Evolutionary conservation across 2,888 invertebrate genomes (phyloP), one percentile per base, ranked within the genome.

Genomic region (Macrophya annulata): DNA sequence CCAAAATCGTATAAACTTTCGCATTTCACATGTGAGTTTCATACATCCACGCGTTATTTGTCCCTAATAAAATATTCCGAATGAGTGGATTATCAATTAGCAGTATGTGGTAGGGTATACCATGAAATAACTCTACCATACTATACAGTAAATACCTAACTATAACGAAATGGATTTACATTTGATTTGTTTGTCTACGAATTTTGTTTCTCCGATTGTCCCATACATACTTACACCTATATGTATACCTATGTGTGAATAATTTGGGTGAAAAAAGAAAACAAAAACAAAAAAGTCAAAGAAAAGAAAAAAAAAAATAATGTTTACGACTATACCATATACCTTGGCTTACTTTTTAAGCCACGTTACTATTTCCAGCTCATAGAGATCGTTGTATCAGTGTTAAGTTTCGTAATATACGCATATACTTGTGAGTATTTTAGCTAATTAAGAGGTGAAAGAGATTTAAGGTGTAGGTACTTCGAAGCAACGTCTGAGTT

Each of bases 391-490:
- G 25, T 77, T 55, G 48, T 15, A 77, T 55, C 77, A 51, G 77
- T 77, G 48, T 77, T 43, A 51, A 55, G 45, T 81, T 40, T 62
- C 81, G 59, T 62, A 59, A 62, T 9, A 9, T 48, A 77, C 10
- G 4, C 51, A 10, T 55, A 40, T 21, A 40, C 15, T n/a, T 48
- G 17, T 45, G 31, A 25, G 68, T 83, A 37, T 83, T 71, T 83
- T 68, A 71, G 83, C 83, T 83, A 83, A 83, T 83, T 83, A 71
- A 83, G 83, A 83, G 68, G 83, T 68, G 65, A 81, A 65, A 81
- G 81, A 81, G 31, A 65, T 43, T 43, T 81, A 37, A 62, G 62
- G 77, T 55, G 17, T 77, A 77, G 74, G 74, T 77, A 51, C 81
- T 62, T 40, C n/a, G 40, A 81, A 62, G 8, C 68, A 17, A 25